Base-by-base conservation (phyloP, 1,140 invertebrate species). In the Andrena cerasifolii region DNA sequence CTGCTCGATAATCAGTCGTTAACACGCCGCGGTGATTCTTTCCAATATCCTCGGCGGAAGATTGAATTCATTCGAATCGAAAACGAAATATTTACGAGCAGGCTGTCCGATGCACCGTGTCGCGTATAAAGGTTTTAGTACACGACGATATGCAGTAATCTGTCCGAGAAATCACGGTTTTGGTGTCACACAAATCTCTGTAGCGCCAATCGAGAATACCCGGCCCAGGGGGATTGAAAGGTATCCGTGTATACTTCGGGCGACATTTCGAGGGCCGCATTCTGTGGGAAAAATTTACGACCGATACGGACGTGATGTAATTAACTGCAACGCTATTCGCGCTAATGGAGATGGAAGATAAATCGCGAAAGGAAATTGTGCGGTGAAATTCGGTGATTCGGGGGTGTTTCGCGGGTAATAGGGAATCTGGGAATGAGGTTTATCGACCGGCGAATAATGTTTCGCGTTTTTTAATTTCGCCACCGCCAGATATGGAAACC, bases 321-420 rank as follows among this genome's bases (percentile, higher is more conserved):
- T 74, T 66, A 74, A 74, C 8, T 24, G 49, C 1, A 10, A 28
- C 40, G 45, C 4, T 18, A 31, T 65, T 63, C 24, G 49, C 3
- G 36, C 3, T 74, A 56, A 66, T 74, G 51, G 72, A 54, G 49
- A 54, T 65, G 36, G 61, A 54, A 66, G 49, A 74, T 43, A 65
- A 74, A 66, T 74, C 49, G 49, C 8, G 36, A 18, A 66, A 33
- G 49, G n/a, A 45, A 33, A 45, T 65, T 36, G n/a, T n/a, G 24
- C 24, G 47, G 49, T 18, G 49, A 24, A 54, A 63, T 73, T 63
- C 33, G 31, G 47, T 40, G 16, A 63, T 73, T 63, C 6, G n/a
- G 18, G 0, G 7, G 21, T 33, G 12, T 40, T 28, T 14, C 31
- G 16, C n/a, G 45, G 21, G 3, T 28, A 47, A 71, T 59, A n/a